Evolutionary conservation across 2,888 invertebrate genomes (phyloP).

Genomic region (Parnassius glacialis): DNA sequence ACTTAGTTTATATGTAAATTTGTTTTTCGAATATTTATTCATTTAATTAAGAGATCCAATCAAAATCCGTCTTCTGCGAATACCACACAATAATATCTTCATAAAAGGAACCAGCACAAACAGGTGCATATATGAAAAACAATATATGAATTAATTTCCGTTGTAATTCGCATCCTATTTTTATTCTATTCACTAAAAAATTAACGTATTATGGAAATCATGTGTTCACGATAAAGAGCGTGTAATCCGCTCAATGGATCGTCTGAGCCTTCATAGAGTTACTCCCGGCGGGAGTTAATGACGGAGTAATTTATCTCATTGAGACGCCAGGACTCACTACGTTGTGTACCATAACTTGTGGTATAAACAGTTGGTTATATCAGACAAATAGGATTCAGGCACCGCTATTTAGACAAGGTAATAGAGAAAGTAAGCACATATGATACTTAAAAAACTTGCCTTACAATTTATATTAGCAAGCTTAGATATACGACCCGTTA

Average conservation of each 20-base stretch:
- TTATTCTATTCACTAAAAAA: constrained; percentile 16
- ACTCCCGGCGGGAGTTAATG: constrained; percentile 30
- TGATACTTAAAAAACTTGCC: no score
- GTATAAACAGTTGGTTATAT: constrained; percentile 4
- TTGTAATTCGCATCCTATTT: constrained; percentile 6
- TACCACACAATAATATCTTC: neutral
- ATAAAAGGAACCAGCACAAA: no score
- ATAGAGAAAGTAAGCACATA: no score
- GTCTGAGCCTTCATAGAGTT: constrained; percentile 38
- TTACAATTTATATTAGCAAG: no score
- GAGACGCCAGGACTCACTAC: constrained; percentile 5
- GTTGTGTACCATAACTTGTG: constrained; percentile 3
- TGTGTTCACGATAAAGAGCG: constrained; percentile 38
- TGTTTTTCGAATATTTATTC: no score
- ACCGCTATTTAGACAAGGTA: no score
- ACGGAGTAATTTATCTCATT: constrained; percentile 33
- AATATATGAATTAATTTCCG: constrained; percentile 2
- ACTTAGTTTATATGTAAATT: no score
- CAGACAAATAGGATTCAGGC: neutral
- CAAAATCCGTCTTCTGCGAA: no score
- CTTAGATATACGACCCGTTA: no score
- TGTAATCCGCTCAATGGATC: constrained; percentile 43
- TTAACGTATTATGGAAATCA: constrained; percentile 34
- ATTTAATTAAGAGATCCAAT: no score
- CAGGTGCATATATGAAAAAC: neutral